phyloP scores from a whole-genome alignment of 2,113 vertebrate species.

The Pseudorhombus dupliciocellatus region DNA sequence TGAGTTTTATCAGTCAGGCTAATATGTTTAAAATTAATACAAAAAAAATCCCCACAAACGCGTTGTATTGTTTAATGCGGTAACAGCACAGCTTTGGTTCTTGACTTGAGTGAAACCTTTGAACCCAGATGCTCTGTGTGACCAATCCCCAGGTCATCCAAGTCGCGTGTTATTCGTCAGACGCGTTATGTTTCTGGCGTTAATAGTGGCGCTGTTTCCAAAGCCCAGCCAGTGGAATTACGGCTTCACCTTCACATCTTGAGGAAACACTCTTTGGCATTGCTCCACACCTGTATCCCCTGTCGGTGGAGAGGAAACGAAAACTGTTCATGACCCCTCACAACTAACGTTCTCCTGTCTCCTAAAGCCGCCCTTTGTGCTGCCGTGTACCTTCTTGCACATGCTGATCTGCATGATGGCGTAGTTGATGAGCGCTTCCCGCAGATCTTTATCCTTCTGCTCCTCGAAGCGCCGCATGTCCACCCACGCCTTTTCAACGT shows the following conservation, averaged over 20 bases:
- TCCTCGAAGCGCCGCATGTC: constrained; percentile 93
- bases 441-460: constrained; percentile 90
- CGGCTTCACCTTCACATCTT: constrained; percentile 87
- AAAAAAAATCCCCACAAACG: too few relatives aligned
- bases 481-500: constrained; percentile 87
- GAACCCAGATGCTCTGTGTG: background rate
- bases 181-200: too few relatives aligned
- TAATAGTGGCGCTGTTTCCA: background rate
- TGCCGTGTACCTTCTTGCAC: constrained; percentile 89
- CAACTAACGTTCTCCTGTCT: background rate
- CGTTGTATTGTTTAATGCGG: too few relatives aligned
- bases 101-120: background rate
- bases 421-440: constrained; percentile 90
- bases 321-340: background rate
- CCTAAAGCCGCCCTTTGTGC: background rate
- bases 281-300: constrained; percentile 97
- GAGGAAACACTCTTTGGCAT: constrained; percentile 95
- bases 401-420: constrained; percentile 94
- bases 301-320: constrained; percentile 59
- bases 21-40: too few relatives aligned
- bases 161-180: background rate
- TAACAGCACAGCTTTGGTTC: too few relatives aligned
- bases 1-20: too few relatives aligned
- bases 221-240: background rate
- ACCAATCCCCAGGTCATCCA: background rate